These are phyloP conservation scores for Nicator chloris DNA, from an alignment of 2,113 vertebrate species.

Conservation along the genomic window DNA sequence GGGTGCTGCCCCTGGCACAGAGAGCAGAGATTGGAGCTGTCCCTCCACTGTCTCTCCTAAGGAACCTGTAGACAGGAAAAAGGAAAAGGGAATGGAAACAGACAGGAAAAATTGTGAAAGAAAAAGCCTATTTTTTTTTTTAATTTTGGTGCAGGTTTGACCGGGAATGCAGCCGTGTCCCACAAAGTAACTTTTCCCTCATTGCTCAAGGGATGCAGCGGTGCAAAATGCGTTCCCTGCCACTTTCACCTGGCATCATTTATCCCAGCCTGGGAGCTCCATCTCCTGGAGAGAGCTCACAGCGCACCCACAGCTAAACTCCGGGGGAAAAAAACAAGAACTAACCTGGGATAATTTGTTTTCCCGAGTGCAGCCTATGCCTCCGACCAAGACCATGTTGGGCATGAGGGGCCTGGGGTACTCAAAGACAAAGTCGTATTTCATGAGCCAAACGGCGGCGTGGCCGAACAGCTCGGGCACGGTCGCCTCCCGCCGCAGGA, in stretches of 20 bases:
- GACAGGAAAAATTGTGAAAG: not conserved
- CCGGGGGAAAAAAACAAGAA: accelerated
- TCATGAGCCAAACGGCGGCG: slow-evolving; percentile 80
- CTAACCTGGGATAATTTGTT: slow-evolving; percentile 73
- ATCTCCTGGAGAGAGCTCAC: not conserved
- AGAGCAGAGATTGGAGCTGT: not conserved
- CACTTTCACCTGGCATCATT: not conserved
- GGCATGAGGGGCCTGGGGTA: slow-evolving; percentile 78
- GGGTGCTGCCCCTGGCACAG: not conserved
- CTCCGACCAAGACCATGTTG: slow-evolving; percentile 77
- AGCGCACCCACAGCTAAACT: not conserved
- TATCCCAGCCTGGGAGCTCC: not conserved
- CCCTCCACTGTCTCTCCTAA: not conserved
- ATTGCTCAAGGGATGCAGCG: not conserved
- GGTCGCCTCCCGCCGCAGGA: slow-evolving; percentile 58
- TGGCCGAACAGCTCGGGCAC: slow-evolving; percentile 67
- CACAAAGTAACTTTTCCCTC: not conserved
- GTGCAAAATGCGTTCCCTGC: not conserved
- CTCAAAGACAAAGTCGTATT: slow-evolving; percentile 79
- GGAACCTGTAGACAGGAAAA: not conserved
- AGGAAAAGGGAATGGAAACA: not conserved
- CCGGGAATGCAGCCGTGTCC: not conserved
- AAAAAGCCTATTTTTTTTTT: not conserved
- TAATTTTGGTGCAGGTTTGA: not conserved
- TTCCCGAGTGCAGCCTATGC: slow-evolving; percentile 72